Conservation (phyloP, 2,113 vertebrate genomes). For the Stomatorhinus ivindoensis region DNA sequence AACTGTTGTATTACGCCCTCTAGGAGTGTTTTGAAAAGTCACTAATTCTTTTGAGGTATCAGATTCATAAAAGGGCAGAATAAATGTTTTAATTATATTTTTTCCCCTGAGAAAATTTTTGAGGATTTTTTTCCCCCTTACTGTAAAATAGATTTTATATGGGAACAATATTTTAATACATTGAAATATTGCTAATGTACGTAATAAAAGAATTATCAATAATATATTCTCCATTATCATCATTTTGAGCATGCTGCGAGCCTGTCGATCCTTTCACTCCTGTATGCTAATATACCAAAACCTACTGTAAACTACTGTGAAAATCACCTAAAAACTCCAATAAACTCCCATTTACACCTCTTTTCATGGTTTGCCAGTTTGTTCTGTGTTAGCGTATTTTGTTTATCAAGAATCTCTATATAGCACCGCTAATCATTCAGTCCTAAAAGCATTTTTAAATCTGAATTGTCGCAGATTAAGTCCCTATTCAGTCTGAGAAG, state of each 20-base stretch:
- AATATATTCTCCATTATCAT: neutral
- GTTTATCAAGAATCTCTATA: neutral
- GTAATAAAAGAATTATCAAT: neutral
- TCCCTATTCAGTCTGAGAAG: neutral
- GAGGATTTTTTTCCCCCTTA: neutral
- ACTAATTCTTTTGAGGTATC: neutral
- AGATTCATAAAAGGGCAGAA: neutral
- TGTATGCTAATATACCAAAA: neutral
- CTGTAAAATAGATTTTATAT: neutral
- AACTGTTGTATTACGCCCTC: neutral
- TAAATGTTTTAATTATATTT: conserved; percentile 6
- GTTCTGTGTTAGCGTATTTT: neutral
- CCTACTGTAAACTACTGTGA: neutral
- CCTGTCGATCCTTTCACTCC: neutral
- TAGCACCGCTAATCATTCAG: neutral
- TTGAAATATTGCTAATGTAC: neutral
- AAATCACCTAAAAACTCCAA: neutral
- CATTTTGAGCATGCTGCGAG: neutral
- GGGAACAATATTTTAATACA: neutral
- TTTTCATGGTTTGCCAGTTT: neutral
- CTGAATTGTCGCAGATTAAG: neutral
- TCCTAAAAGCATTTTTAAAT: neutral
- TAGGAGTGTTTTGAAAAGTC: neutral
- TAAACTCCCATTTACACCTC: neutral
- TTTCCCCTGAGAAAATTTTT: neutral